Base-by-base conservation (phyloP, 1,140 invertebrate species). In the Lepidotrigona ventralis region DNA sequence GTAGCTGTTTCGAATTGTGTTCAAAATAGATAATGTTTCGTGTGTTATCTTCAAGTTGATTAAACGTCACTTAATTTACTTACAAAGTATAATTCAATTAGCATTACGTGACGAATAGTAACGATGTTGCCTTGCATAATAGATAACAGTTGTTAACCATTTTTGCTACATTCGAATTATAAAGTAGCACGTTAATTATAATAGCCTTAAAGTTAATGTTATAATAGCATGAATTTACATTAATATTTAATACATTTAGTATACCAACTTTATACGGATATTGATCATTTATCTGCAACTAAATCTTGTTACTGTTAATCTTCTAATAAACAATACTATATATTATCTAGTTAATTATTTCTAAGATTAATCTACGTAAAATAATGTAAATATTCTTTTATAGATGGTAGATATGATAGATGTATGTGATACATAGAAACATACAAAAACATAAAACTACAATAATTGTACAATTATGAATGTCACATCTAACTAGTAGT, bases 121-220 rank as follows among this genome's bases (percentile, higher is more conserved):
- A 51, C 11, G 17, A 54, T 23, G 46, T 72, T 81, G 70, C 79
- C 60, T 81, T 53, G 51, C 26, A 74, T 33, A 33, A 64, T 74
- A 64, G 29, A 51, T 74, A 64, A 33, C 19, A 81, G 17, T 39
- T 70, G 46, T 74, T 72, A 64, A 51, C 14, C 23, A 74, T 54
- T 63, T 64, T 63, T 69, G 54, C 23, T n/a, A 26, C 46, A 39
- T 53, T 26, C 3, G 17, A 81, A 63, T 73, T 58, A 26, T 64
- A 81, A 54, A 8, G n/a, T 58, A 46, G 33, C 56, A 33, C 21
- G 51, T 70, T 79, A 26, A 53, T 19, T 14, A 71, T 51, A 26
- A n/a, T n/a, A 70, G n/a, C 26, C 6, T 46, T 46, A 19, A 26
- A 39, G 39, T 54, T 64, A 54, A 68, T 80, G 9, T 51, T 46